phyloP scores from a whole-genome alignment of 2,113 vertebrate species.

The Cnemophilus loriae region DNA sequence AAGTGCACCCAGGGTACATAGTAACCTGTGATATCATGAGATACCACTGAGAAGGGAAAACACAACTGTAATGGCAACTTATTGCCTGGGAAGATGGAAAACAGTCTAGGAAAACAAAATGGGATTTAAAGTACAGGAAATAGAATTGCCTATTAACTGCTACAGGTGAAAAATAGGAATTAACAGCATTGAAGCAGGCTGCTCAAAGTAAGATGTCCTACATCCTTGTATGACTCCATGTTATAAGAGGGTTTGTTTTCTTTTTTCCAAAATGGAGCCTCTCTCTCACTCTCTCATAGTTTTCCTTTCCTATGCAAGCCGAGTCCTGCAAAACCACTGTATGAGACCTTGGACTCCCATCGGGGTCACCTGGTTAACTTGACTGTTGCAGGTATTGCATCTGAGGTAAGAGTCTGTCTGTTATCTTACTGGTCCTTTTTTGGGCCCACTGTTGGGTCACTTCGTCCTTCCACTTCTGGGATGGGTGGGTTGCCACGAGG shows the following conservation, averaged over 20 bases:
- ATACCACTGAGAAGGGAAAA: background rate
- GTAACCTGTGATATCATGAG: background rate
- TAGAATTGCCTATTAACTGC: background rate
- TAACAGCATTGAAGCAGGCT: accelerated
- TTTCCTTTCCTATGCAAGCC: background rate
- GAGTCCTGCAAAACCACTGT: background rate
- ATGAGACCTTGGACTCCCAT: background rate
- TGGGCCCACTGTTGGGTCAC: background rate
- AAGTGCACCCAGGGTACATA: accelerated
- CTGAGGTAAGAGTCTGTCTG: background rate
- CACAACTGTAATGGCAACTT: background rate
- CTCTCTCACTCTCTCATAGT: background rate
- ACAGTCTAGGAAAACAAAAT: background rate
- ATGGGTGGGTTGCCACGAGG: background rate
- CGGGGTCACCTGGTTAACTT: background rate
- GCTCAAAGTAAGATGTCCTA: background rate
- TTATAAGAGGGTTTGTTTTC: background rate
- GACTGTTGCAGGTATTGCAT: no score
- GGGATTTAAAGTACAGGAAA: background rate
- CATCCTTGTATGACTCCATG: accelerated
- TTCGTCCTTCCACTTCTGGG: background rate
- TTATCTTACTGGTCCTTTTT: background rate
- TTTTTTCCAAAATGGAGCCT: background rate
- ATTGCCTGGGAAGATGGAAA: background rate
- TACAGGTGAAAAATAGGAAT: background rate